phyloP scores from a whole-genome alignment of 35 echinoderm and acorn worm species.

The Diadema setosum region DNA sequence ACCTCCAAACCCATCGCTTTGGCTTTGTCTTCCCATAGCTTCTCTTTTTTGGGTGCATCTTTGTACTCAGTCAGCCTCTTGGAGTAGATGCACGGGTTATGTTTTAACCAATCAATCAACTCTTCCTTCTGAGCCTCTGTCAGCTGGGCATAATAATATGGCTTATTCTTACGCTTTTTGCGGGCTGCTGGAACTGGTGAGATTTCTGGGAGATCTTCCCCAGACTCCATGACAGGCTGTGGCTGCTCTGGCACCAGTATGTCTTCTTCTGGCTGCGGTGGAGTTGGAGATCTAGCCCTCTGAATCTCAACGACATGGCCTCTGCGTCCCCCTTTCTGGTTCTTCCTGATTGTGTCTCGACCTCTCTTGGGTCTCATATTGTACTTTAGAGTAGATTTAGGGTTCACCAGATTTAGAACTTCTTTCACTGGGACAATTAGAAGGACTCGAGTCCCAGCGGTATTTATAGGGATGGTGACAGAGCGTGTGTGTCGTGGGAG shows the following conservation, averaged over 20 bases:
- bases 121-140: conserved; percentile 44
- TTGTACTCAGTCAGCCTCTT: conserved; percentile 40
- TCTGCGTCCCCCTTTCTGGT: conserved; percentile 37
- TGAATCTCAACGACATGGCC: conserved; percentile 13
- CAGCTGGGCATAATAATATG: conserved; percentile 13
- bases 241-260: conserved; percentile 47
- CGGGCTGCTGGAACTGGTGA: conserved; percentile 8
- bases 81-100: conserved; percentile 36
- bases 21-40: conserved; percentile 24
- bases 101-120: conserved; percentile 43
- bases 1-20: conserved; percentile 31
- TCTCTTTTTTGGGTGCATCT: conserved; percentile 8
- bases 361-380: neutral
- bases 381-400: too few relatives aligned
- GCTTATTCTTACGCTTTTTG: conserved; percentile 38
- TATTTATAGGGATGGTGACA: neutral
- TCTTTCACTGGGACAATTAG: too few relatives aligned
- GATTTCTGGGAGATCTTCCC: conserved; percentile 14
- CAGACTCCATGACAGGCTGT: conserved; percentile 7
- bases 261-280: conserved; percentile 28
- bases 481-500: neutral
- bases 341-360: neutral
- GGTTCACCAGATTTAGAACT: too few relatives aligned
- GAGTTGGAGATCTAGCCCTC: conserved; percentile 35
- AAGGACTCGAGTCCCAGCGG: too few relatives aligned